These are phyloP conservation scores for Peromyscus nudipes DNA, from an alignment of 2,797 vertebrate genomes.

Conservation along the genomic window DNA sequence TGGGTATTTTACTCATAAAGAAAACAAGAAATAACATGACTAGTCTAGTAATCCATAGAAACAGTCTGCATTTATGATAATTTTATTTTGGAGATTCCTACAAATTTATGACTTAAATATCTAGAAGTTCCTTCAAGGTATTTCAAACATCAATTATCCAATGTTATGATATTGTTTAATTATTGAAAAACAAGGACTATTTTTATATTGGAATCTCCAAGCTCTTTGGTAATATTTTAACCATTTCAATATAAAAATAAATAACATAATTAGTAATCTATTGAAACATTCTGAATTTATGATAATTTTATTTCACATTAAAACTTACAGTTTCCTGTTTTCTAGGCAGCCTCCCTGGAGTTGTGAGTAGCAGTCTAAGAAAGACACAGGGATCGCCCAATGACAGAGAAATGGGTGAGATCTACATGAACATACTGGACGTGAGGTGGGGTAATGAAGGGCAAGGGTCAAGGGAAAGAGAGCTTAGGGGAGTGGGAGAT, in stretches of 20 bases:
- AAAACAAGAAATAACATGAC: not conserved
- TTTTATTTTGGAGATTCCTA: too few species aligned
- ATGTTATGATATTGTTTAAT: not conserved
- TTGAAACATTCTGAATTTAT: not conserved
- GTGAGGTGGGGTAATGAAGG: too few species aligned
- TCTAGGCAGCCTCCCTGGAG: too few species aligned
- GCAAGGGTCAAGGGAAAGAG: too few species aligned
- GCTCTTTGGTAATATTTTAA: not conserved
- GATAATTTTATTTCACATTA: not conserved
- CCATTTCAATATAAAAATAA: not conserved
- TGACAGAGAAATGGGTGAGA: too few species aligned
- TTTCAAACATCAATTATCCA: not conserved
- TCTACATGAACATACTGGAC: too few species aligned
- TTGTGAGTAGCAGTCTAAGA: too few species aligned
- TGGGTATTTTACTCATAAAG: not conserved
- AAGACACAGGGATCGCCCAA: too few species aligned
- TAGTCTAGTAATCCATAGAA: too few species aligned
- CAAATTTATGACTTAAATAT: not conserved
- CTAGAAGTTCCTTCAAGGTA: not conserved
- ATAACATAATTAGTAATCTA: not conserved
- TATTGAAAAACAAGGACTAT: not conserved
- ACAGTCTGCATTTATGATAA: too few species aligned
- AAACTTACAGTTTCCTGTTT: not conserved
- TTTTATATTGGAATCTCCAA: not conserved
- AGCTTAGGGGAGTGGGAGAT: too few species aligned